phyloP scores from a whole-genome alignment of 2,797 vertebrate species.

The Novumbra hubbsi region DNA sequence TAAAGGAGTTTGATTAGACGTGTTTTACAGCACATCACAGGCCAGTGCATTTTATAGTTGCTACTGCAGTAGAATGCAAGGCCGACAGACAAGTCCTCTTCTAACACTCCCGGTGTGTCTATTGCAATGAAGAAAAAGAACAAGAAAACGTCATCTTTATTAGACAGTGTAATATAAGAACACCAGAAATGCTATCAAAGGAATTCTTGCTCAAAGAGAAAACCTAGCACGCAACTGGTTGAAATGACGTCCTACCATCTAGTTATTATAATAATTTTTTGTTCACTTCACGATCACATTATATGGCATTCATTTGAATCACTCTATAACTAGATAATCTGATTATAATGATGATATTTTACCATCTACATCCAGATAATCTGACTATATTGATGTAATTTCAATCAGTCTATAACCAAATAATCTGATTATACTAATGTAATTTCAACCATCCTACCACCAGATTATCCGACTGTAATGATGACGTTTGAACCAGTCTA shows the following conservation, averaged over 20 bases:
- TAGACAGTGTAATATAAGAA: neutral
- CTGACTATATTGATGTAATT: no score
- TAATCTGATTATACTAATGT: no score
- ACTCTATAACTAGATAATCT: no score
- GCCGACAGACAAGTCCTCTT: neutral
- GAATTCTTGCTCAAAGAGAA: neutral
- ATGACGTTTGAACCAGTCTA: no score
- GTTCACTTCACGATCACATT: neutral
- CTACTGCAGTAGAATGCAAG: neutral
- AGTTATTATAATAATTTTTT: neutral
- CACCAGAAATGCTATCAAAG: neutral
- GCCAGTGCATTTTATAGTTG: constrained; percentile 5
- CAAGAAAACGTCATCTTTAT: neutral
- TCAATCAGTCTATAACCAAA: no score
- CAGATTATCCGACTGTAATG: no score
- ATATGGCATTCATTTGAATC: neutral
- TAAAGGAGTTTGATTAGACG: neutral
- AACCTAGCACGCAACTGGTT: neutral
- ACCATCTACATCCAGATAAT: no score
- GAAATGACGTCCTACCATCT: neutral
- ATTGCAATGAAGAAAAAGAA: neutral
- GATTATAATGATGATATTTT: no score
- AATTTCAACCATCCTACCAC: no score
- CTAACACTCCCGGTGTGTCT: neutral
- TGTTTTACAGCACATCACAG: neutral